Percentiles rank a stretch among this genome's conserved stretches.
Conservation (phyloP, 2,797 vertebrate species). For the Paramormyrops hopkinsi region DNA sequence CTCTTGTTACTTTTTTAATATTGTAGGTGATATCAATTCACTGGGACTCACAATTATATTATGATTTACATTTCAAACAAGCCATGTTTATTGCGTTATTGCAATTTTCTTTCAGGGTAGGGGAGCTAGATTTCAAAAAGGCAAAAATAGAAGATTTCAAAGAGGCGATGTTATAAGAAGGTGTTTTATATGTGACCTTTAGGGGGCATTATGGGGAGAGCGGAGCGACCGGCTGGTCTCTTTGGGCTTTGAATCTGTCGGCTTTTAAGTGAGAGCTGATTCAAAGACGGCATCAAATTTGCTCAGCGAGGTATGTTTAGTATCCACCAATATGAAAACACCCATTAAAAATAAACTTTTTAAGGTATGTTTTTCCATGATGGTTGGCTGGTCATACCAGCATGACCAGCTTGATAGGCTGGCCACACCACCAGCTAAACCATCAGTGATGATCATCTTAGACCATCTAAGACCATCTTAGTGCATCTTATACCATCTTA, state of each 20-base stretch:
- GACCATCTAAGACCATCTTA: not conserved
- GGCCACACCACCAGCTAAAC: not conserved
- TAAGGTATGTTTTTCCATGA: not conserved
- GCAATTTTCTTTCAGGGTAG: not conserved
- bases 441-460: not conserved
- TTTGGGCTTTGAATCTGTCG: not conserved
- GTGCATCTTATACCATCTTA: too few species aligned
- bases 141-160: constrained; percentile 23
- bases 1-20: not conserved
- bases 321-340: not conserved
- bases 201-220: not conserved
- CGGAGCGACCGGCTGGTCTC: not conserved
- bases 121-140: constrained; percentile 13
- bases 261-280: constrained; percentile 10
- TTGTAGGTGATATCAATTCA: not conserved
- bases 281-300: constrained; percentile 7
- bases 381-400: not conserved
- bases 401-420: not conserved
- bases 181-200: not conserved
- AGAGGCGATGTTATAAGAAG: not conserved
- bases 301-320: not conserved
- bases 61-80: not conserved
- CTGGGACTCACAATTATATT: not conserved
- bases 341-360: not conserved
- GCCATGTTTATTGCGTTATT: not conserved